Conservation (phyloP, 2,797 vertebrate genomes). For the Sebastes cheni region DNA sequence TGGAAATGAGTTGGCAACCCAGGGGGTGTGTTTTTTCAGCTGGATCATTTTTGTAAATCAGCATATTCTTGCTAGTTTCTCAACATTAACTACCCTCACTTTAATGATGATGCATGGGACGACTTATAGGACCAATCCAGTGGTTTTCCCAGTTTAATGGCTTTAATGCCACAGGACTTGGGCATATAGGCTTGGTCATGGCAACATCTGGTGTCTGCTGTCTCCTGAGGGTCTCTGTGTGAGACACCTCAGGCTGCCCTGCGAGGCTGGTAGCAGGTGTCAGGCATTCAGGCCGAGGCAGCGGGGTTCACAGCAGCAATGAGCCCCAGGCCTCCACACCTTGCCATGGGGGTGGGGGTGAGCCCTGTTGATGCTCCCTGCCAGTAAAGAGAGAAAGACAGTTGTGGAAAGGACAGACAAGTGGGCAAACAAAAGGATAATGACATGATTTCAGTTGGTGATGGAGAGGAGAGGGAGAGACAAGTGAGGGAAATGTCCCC, state of each 20-base stretch:
- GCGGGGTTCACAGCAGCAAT: conserved; percentile 40
- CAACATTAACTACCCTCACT: too few species aligned
- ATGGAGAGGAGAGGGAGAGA: neutral
- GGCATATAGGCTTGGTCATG: neutral
- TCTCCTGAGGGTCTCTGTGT: conserved; percentile 1
- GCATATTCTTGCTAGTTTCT: too few species aligned
- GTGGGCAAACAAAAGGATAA: conserved; percentile 2
- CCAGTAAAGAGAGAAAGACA: neutral
- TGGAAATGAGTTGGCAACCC: too few species aligned
- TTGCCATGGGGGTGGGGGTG: conserved; percentile 5
- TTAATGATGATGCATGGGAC: neutral
- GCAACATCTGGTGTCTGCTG: conserved; percentile 50
- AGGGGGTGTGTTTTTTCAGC: too few species aligned
- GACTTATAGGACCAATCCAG: neutral
- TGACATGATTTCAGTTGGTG: conserved; percentile 15
- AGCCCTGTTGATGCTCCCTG: conserved; percentile 18
- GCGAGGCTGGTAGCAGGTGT: conserved; percentile 57
- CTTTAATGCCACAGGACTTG: conserved; percentile 14
- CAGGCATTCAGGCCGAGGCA: conserved; percentile 17
- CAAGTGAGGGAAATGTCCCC: conserved; percentile 21
- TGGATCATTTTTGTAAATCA: too few species aligned
- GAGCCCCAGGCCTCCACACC: conserved; percentile 32
- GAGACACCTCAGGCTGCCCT: conserved; percentile 41
- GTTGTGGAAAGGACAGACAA: neutral
- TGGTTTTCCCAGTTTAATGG: conserved; percentile 7